Evolutionary conservation across 2,888 invertebrate species (phyloP), one percentile per base, ranked within the genome.

Genomic region (Andrena hattorfiana): DNA sequence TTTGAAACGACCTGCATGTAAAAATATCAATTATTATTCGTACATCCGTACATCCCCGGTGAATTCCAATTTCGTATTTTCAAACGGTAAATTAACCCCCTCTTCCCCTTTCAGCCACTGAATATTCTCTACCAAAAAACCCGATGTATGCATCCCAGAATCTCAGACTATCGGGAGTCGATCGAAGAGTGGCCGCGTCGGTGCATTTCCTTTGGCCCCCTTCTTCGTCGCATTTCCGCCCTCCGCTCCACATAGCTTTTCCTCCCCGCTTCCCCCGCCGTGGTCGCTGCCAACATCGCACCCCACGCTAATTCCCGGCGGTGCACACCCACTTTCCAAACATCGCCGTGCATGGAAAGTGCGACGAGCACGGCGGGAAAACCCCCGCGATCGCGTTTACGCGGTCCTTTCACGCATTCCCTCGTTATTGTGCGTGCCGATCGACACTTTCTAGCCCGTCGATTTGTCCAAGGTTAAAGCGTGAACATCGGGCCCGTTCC

Each of bases 381-480:
- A 67, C 72, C 71, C 32, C 71, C 70, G 54, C 62, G 51, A 74
- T 74, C 80, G 42, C 28, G 60, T 28, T 8, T 23, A 8, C 35
- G 42, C 30, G 16, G 2, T 71, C 80, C 71, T 81, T 81, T 71
- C 79, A 81, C 79, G 67, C 64, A 64, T 32, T 30, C 7, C 48
- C 71, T 59, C 79, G 75, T 71, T 59, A 60, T 77, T 16, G 60
- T 13, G n/a, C n/a, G 23, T 23, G 23, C 71, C 54, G 28, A 62
- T 32, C 35, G 48, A 81, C 81, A 82, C 82, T 82, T 82, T 82
- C 82, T 82, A 82, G 28, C 48, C 59, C 20, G 67, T 42, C 48
- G 56, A 49, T 75, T 82, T 63, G 42, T 42, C 30, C 68, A 59
- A 64, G 59, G 59, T 70, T 75, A 32, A 75, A 30, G 20, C 30